Conservation (phyloP, 1,140 invertebrate genomes). For the Lamellibrachia luymesi region DNA sequence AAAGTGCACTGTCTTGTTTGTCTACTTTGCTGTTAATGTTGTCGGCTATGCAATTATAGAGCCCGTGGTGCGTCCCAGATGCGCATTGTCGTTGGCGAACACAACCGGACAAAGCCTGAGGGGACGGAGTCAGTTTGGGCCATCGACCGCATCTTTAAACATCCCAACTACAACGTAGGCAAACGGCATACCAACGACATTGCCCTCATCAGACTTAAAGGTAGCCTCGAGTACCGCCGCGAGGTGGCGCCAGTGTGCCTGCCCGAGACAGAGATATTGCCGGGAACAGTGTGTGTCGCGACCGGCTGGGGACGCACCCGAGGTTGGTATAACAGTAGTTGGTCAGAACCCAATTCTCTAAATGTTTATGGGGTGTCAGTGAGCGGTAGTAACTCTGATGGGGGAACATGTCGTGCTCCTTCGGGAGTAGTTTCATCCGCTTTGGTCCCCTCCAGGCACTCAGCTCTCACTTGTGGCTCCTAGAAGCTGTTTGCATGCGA, state of each 20-base stretch:
- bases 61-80: background rate
- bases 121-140: background rate
- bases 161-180: background rate
- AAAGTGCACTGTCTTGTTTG: too few relatives aligned
- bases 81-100: background rate
- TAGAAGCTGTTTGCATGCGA: too few relatives aligned
- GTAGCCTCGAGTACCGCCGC: background rate
- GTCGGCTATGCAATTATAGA: background rate
- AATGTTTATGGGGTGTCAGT: too few relatives aligned
- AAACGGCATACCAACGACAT: background rate
- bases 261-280: background rate
- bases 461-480: too few relatives aligned
- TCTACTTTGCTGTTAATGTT: background rate
- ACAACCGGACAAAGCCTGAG: background rate
- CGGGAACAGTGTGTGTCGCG: background rate
- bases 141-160: background rate
- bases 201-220: background rate
- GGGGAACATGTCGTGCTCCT: too few relatives aligned
- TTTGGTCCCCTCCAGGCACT: too few relatives aligned
- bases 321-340: background rate
- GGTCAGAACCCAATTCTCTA: background rate
- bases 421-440: too few relatives aligned
- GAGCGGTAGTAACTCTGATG: too few relatives aligned
- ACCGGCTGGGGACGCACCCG: background rate
- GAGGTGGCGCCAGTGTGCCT: background rate